A percentile compares a stretch with the other conserved stretches of the same genome.
These are phyloP conservation scores for Musca domestica DNA, from an alignment of 1,140 invertebrate species.

Conservation along the genomic window DNA sequence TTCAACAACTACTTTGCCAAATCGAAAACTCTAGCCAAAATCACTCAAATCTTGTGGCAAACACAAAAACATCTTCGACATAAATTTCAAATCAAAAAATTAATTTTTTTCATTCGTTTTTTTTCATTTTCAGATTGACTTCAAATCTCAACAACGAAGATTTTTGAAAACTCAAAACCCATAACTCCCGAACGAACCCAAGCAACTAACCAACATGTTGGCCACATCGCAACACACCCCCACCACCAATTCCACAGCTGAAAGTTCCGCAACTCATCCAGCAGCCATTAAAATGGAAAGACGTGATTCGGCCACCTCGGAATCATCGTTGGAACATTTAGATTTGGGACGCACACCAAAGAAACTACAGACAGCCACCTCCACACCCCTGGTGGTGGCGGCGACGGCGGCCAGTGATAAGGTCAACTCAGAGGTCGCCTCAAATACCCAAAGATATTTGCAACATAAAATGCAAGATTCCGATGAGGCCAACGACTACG, in stretches of 20 bases:
- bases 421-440: slow-evolving; percentile 2
- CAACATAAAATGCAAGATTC: slow-evolving; percentile 24
- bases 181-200: background rate
- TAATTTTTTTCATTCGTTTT: too few species aligned
- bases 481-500: slow-evolving; percentile 28
- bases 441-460: slow-evolving; percentile 30
- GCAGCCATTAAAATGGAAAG: slow-evolving; percentile 38
- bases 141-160: background rate
- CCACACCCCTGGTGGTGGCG: slow-evolving; percentile 37
- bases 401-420: background rate
- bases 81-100: too few species aligned
- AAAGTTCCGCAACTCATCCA: background rate
- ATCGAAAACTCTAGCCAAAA: too few species aligned
- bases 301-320: slow-evolving; percentile 48
- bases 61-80: too few species aligned
- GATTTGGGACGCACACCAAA: slow-evolving; percentile 50
- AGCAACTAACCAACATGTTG: slow-evolving; percentile 23
- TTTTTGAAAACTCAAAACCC: background rate
- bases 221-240: slow-evolving; percentile 23
- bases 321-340: slow-evolving; percentile 51
- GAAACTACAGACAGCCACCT: slow-evolving; percentile 46
- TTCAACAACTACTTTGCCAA: too few species aligned
- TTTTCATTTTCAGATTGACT: too few species aligned
- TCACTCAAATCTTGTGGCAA: too few species aligned
- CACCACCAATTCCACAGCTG: slow-evolving; percentile 3